Base-by-base conservation (phyloP, 2,888 invertebrate species). In the Drosophila seclusa region DNA sequence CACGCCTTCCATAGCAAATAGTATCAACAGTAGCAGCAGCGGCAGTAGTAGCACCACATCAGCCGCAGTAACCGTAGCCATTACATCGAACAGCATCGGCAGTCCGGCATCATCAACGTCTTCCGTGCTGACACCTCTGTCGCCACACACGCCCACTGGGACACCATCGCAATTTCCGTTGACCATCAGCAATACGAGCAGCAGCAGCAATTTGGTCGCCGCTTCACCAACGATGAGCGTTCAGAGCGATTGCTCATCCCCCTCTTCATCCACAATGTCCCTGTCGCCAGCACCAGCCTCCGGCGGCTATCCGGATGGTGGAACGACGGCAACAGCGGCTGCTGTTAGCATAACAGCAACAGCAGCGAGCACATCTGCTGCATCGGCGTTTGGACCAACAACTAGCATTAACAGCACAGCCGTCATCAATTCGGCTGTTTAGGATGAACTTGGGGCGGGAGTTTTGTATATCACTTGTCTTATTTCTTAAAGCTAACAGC, bases 351-450 rank as follows among this genome's bases (percentile, higher is more conserved):
- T 91, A n/a, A 91, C 92, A 38, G 89, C 93, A 52, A 91, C 90
- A n/a, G 87, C 92, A 21, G 87, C 92, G 5, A 90, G 91, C 54
- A 81, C 89, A 34, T 86, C 89, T 18, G 86, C 73, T 21, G 66
- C 84, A 2, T 76, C 92, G n/a, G 90, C 91, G n/a, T 91, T 92
- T 77, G 92, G 91, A 34, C 88, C 82, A 40, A 76, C 89, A 45
- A 87, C 75, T 31, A 87, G 84, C 75, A 90, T 83, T 38, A 86
- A 73, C 58, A 87, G 79, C 40, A 74, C 87, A 68, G 83, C 91
- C 57, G 92, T 89, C 38, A 92, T 92, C 36, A 92, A 92, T 82
- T 92, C 92, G 62, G 92, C 92, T 65, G 92, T 92, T 78, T 92
- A 91, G 76, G 74, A 31, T 40, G 21, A 49, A 38, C 48, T 27